Base-by-base conservation (phyloP, 2,888 invertebrate genomes). In the Coecobrya sp. region DNA sequence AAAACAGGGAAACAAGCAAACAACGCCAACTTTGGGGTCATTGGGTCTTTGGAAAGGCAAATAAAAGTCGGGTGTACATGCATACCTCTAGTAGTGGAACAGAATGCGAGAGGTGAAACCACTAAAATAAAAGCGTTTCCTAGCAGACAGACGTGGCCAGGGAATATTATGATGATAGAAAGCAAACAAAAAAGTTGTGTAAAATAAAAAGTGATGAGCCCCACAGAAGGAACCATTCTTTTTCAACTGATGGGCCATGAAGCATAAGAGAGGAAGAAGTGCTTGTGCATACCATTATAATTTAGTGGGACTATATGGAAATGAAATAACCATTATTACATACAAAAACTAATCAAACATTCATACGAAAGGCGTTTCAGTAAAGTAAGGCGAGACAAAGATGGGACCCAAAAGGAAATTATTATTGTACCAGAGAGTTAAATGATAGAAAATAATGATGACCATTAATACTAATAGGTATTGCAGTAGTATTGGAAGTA, bases 321-420 rank as follows among this genome's bases (percentile, higher is more conserved):
- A 68, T 49, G 42, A 70, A 86, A 70, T 68, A 52, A 10, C 65
- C 65, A 85, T 45, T 86, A 59, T n/a, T 22, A 73, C 68, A 68
- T 70, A 19, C 25, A 70, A 65, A 86, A 86, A 30, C 27, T 70
- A 86, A 86, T 86, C 49, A 86, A 86, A 86, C 68, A 86, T 86
- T 62, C 25, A 70, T 86, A 27, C 0, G 19, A 30, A 42, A 68
- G 65, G 49, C 68, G 86, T 86, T 70, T 86, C 52, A 27, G 11
- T 1, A 68, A 45, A 25, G 36, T 25, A 30, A 70, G 10, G 42
- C 19, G 30, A 62, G 0, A 68, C 5, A 16, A 19, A 42, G 70
- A 73, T 73, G 36, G 70, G 30, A 68, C 3, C 10, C 36, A 19
- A 73, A 73, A 19, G 70, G 70, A 73, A 73, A 19, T 73, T 73